These are phyloP conservation scores for Lithophane socia DNA, from an alignment of 2,888 invertebrate genomes.

Conservation along the genomic window DNA sequence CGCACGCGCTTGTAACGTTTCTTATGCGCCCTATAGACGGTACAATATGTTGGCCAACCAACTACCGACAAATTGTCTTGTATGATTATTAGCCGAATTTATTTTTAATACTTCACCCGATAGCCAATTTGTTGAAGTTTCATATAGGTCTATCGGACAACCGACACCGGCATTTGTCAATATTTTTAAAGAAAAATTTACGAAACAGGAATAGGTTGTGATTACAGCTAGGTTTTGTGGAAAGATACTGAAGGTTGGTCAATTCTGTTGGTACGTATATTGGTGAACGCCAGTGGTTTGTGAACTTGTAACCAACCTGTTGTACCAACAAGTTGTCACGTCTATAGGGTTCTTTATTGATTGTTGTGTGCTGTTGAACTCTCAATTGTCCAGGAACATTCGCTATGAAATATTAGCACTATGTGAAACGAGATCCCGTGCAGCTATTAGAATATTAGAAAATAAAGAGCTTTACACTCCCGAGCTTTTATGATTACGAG, in stretches of 20 bases:
- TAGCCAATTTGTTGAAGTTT: not conserved
- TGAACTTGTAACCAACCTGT: not conserved
- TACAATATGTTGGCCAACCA: constrained; percentile 4
- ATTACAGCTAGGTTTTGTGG: not conserved
- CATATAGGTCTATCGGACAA: not conserved
- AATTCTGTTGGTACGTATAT: not conserved
- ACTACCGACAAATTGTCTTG: not conserved
- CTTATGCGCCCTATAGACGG: constrained; percentile 11
- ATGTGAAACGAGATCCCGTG: constrained; percentile 57
- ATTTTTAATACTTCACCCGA: not conserved
- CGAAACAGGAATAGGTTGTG: not conserved
- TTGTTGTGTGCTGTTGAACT: constrained; percentile 76
- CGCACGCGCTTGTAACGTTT: constrained; percentile 57
- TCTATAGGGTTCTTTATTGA: constrained; percentile 53
- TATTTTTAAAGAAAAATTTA: not conserved
- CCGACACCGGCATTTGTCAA: not conserved
- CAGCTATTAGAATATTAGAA: constrained; percentile 57
- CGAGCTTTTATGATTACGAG: constrained; percentile 28
- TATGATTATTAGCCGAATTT: not conserved
- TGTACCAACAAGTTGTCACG: not conserved
- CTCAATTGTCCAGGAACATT: constrained; percentile 53
- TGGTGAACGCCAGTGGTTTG: not conserved
- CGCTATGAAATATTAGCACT: constrained; percentile 58
- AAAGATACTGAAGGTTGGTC: too few relatives aligned
- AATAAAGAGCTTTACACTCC: constrained; percentile 38